Evolutionary conservation across 2,888 invertebrate genomes (phyloP).

Genomic region (Cephus rjabovi): DNA sequence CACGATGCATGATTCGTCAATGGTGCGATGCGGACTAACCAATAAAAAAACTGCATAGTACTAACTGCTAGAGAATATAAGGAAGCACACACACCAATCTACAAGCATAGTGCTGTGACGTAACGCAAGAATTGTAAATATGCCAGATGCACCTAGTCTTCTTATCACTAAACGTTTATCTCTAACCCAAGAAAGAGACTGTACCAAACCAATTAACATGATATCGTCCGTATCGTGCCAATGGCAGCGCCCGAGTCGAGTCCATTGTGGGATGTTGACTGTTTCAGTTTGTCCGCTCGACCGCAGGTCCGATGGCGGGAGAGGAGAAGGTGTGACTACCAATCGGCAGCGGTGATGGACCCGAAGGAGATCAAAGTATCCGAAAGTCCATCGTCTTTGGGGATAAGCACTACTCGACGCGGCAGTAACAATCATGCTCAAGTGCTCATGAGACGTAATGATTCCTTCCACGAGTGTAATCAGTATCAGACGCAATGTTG

Average conservation of each 20-base stretch:
- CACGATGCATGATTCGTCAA: conserved; percentile 44
- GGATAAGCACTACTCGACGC: conserved; percentile 21
- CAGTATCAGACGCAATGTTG: conserved; percentile 55
- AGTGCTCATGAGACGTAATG: conserved; percentile 39
- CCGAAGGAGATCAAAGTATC: conserved; percentile 52
- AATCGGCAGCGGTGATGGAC: conserved; percentile 58
- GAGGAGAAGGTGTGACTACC: conserved; percentile 88
- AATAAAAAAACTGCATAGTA: conserved; percentile 20
- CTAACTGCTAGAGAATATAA: background rate
- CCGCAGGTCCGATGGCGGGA: conserved; percentile 75
- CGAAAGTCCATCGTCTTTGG: background rate
- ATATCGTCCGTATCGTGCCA: conserved; percentile 58
- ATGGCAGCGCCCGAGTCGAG: conserved; percentile 56
- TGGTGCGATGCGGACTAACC: conserved; percentile 60
- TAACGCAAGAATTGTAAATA: background rate
- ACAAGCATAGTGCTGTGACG: background rate
- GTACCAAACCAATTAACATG: conserved; percentile 7
- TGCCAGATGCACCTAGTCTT: background rate
- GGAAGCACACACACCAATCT: background rate
- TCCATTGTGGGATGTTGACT: conserved; percentile 55
- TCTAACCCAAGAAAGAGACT: background rate
- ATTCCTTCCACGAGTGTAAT: conserved; percentile 36
- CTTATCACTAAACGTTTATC: background rate
- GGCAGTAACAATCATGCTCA: conserved; percentile 37
- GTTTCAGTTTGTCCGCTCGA: conserved; percentile 84